Conservation (phyloP, 2,888 invertebrate species). For the Epinotia bilunana region DNA sequence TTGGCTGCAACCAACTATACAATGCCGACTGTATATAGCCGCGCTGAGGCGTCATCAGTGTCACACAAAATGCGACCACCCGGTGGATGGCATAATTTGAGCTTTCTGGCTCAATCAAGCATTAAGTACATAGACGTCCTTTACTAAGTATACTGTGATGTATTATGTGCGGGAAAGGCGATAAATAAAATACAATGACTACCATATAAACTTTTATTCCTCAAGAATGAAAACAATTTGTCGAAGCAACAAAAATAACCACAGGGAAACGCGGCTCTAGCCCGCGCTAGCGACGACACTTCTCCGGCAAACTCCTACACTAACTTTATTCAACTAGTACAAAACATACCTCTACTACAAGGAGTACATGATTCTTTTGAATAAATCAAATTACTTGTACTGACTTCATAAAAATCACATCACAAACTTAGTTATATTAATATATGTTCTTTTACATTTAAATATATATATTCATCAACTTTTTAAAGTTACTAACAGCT, state of each 20-base stretch:
- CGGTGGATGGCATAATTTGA: too few relatives aligned
- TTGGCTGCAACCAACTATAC: too few relatives aligned
- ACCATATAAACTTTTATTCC: conserved; percentile 63
- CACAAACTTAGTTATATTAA: conserved; percentile 62
- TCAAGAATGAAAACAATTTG: conserved; percentile 61
- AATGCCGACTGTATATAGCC: too few relatives aligned
- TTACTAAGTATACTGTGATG: too few relatives aligned
- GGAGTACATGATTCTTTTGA: conserved; percentile 70
- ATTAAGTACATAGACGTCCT: too few relatives aligned
- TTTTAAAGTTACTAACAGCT: conserved; percentile 35
- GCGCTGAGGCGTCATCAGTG: too few relatives aligned
- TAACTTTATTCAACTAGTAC: conserved; percentile 52
- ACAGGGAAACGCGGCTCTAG: conserved; percentile 58
- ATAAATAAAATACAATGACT: conserved; percentile 48
- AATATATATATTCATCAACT: conserved; percentile 47
- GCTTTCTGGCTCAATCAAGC: too few relatives aligned
- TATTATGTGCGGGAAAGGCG: not conserved
- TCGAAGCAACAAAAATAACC: conserved; percentile 63
- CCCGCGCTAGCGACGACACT: conserved; percentile 34
- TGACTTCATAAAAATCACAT: conserved; percentile 74
- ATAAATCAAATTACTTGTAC: conserved; percentile 71
- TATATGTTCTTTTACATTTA: conserved; percentile 51
- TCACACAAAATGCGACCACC: too few relatives aligned
- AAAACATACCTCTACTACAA: conserved; percentile 68
- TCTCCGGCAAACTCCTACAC: conserved; percentile 23